Conservation (phyloP, 2,888 invertebrate genomes). For the Eristalinus aeneus region DNA sequence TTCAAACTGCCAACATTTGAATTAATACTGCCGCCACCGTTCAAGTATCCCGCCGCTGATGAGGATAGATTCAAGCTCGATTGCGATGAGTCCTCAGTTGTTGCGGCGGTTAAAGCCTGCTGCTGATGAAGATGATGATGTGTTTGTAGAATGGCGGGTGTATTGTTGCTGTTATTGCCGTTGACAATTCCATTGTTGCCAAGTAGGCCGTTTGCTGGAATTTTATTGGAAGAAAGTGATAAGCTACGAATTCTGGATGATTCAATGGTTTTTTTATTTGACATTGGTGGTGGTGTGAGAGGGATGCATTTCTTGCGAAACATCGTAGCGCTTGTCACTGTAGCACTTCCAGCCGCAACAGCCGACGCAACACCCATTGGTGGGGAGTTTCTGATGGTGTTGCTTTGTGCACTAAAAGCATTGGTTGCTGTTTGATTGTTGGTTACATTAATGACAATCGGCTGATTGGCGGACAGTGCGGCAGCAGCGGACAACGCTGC, state of each 20-base stretch:
- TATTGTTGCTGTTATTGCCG: constrained; percentile 34
- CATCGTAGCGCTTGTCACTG: constrained; percentile 53
- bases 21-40: constrained; percentile 72
- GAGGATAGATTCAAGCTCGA: constrained; percentile 75
- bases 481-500: constrained; percentile 71
- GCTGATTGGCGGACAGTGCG: constrained; percentile 59
- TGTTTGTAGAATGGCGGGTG: constrained; percentile 70
- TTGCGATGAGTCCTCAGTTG: constrained; percentile 74
- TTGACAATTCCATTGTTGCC: constrained; percentile 60
- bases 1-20: constrained; percentile 72
- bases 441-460: constrained; percentile 62
- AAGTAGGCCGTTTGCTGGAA: constrained; percentile 76
- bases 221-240: constrained; percentile 80
- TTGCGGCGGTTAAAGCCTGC: constrained; percentile 61
- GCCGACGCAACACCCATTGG: constrained; percentile 57
- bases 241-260: constrained; percentile 78
- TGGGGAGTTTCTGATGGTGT: constrained; percentile 60
- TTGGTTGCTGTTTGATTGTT: constrained; percentile 66
- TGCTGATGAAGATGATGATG: constrained; percentile 59
- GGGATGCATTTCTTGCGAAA: constrained; percentile 75
- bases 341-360: constrained; percentile 65
- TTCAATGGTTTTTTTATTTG: constrained; percentile 78
- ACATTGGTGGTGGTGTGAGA: constrained; percentile 79
- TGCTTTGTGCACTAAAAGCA: constrained; percentile 46
- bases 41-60: constrained; percentile 73